These are phyloP conservation scores for Aleiodes leptofemur DNA, from an alignment of 2,888 invertebrate species.

Conservation along the genomic window DNA sequence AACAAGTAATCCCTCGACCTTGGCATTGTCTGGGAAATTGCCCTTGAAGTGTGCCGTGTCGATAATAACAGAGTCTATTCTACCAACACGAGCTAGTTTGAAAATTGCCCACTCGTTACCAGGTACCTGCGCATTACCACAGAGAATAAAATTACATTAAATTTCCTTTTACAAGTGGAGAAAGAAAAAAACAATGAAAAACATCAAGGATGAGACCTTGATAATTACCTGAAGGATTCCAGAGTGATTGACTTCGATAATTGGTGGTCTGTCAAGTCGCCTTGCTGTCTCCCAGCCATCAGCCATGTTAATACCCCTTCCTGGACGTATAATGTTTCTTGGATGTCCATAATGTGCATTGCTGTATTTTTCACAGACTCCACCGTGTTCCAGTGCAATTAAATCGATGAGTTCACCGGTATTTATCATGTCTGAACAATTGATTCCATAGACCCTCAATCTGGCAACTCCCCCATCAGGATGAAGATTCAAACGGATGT, in stretches of 20 bases:
- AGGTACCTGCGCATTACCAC: slow-evolving; percentile 50
- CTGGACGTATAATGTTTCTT: slow-evolving; percentile 78
- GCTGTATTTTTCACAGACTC: slow-evolving; percentile 78
- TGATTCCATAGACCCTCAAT: slow-evolving; percentile 77
- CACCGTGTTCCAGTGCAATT: slow-evolving; percentile 77
- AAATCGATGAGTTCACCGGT: slow-evolving; percentile 76
- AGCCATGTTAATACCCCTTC: slow-evolving; percentile 77
- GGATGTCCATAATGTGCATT: slow-evolving; percentile 83
- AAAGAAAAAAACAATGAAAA: background rate
- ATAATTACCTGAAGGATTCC: slow-evolving; percentile 78
- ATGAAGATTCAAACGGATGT: slow-evolving; percentile 80
- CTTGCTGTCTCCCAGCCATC: slow-evolving; percentile 84
- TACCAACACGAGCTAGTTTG: slow-evolving; percentile 78
- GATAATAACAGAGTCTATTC: slow-evolving; percentile 77
- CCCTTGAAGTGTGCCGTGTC: slow-evolving; percentile 82
- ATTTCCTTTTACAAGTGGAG: too few species aligned
- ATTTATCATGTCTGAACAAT: slow-evolving; percentile 48
- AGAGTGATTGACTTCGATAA: slow-evolving; percentile 77
- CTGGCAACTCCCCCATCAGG: slow-evolving; percentile 82
- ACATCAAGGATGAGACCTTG: background rate
- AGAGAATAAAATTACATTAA: background rate
- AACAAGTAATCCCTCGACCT: slow-evolving; percentile 77
- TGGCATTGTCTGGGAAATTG: slow-evolving; percentile 80
- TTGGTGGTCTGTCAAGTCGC: slow-evolving; percentile 78
- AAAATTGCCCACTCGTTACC: slow-evolving; percentile 81